Base-by-base conservation (phyloP, 2,888 invertebrate species). In the Cerceris ruficornis region DNA sequence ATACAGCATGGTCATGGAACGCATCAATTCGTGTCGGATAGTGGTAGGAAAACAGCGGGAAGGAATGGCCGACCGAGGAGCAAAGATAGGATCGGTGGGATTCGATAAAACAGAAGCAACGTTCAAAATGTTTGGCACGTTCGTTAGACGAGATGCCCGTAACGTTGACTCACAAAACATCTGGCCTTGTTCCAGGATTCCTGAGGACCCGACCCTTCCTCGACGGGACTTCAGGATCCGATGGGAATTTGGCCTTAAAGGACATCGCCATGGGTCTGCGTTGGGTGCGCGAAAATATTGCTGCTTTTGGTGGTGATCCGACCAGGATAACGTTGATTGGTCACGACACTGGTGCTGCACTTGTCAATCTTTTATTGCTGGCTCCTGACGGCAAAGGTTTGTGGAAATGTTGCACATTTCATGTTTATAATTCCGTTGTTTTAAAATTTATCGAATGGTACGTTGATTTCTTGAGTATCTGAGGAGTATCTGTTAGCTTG, bases 271-370 rank as follows among this genome's bases (percentile, higher is more conserved):
- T 96, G 55, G 97, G 96, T n/a, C 94, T 98, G 77, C 94, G 94
- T 78, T 98, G 98, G 98, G 94, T 97, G 88, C 95, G 95, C 82
- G 95, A 95, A 87, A 97, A 98, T 93, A 95, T 98, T 58, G 96
- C 94, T 0, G 95, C 96, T 2, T 98, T 98, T 92, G 97, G 97
- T n/a, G 98, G 98, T 0, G 98, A 98, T 93, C 95, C 96, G 0
- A 93, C 94, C 60, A 94, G 96, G 66, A 95, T 98, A 77, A 98
- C 98, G 39, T 93, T 98, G 55, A 94, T 96, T 82, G 98, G 97
- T 2, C 98, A 98, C 93, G 96, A 96, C 67, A 96, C 96, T 5
- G 98, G 98, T 0, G 98, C 98, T 0, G 96, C 97, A 2, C 93
- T 98, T 50, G 97, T 95, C 82, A 97, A 97, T 92, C 94, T 97